Conservation (phyloP, 2,113 vertebrate genomes). For the Chiloscyllium plagiosum region DNA sequence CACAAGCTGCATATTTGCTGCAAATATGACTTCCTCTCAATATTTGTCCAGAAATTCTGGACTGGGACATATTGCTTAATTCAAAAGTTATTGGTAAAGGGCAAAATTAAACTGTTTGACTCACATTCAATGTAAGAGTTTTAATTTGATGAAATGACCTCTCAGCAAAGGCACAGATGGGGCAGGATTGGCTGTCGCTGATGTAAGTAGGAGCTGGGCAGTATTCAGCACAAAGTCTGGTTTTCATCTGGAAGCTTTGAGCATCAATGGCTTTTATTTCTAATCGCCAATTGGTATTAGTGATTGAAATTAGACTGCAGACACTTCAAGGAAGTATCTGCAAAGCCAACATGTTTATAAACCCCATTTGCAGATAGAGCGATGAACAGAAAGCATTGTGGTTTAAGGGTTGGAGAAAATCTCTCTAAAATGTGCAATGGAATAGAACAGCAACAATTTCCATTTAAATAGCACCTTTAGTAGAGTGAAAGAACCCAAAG, state of each 20-base stretch:
- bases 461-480: background rate
- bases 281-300: background rate
- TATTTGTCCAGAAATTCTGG: background rate
- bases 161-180: background rate
- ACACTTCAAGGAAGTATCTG: background rate
- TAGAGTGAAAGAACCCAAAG: too few relatives aligned
- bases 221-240: background rate
- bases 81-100: background rate
- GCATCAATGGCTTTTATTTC: background rate
- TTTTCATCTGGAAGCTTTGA: background rate
- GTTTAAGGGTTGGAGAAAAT: background rate
- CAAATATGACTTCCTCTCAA: background rate
- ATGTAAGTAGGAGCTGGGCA: background rate
- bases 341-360: background rate
- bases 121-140: background rate
- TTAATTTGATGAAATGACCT: background rate
- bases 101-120: background rate
- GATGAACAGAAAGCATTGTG: background rate
- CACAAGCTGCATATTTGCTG: background rate
- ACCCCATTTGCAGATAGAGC: background rate
- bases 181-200: background rate
- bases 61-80: background rate
- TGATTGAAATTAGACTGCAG: background rate
- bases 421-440: background rate
- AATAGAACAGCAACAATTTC: background rate